Evolutionary conservation across 2,113 vertebrate genomes (phyloP).

Genomic region (Oreamnos americanus): DNA sequence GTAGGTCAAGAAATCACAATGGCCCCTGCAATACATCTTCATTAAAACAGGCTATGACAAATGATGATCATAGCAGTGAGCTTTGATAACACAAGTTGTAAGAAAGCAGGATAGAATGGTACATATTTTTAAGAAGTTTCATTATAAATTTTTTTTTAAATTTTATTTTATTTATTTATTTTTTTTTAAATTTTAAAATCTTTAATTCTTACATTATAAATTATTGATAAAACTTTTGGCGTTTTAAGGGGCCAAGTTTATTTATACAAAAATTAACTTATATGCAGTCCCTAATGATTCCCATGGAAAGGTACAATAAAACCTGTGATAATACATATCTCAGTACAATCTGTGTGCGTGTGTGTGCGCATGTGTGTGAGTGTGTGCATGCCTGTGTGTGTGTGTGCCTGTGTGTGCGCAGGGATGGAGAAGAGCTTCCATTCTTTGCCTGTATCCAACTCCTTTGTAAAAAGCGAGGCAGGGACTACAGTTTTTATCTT

Average conservation of each 20-base stretch:
- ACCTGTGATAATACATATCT: not conserved
- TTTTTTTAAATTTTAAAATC: too few species aligned
- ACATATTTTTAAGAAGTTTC: not conserved
- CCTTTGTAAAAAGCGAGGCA: not conserved
- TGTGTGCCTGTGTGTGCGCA: not conserved
- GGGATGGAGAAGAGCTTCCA: not conserved
- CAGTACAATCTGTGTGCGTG: not conserved
- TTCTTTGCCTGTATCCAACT: not conserved
- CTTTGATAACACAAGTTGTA: not conserved
- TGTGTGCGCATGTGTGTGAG: accelerated
- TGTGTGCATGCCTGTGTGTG: accelerated
- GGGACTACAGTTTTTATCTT: not conserved
- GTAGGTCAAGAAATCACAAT: not conserved
- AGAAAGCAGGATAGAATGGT: not conserved
- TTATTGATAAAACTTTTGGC: not conserved
- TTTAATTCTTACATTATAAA: too few species aligned
- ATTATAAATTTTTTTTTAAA: not conserved
- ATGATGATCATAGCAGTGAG: too few species aligned
- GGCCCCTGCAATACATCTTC: not conserved
- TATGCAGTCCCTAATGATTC: not conserved
- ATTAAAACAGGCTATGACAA: not conserved
- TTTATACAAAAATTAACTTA: not conserved
- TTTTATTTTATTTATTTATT: too few species aligned
- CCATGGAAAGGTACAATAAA: not conserved
- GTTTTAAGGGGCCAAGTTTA: not conserved